These are phyloP conservation scores for Zaprionus ghesquierei DNA, from an alignment of 1,140 invertebrate species.

Conservation along the genomic window DNA sequence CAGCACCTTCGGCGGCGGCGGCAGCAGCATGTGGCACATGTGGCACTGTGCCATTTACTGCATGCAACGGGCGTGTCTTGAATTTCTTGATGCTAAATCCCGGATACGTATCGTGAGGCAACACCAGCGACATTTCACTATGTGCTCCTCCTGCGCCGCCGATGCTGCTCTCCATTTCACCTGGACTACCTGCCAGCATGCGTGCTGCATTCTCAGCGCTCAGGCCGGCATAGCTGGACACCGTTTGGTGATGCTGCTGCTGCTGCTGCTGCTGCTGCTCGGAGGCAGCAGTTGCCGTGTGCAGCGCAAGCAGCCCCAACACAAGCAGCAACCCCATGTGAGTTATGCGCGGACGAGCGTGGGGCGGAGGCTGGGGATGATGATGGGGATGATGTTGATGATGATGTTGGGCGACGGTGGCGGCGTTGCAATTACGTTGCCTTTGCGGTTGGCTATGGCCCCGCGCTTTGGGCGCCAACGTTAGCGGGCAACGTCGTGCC, in stretches of 20 bases:
- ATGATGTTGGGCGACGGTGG: too few relatives aligned
- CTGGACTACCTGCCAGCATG: conserved; percentile 73
- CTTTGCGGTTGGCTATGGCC: conserved; percentile 34
- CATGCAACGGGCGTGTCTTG: conserved; percentile 67
- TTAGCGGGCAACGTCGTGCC: conserved; percentile 69
- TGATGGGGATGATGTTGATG: neutral
- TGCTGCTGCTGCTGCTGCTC: conserved; percentile 9
- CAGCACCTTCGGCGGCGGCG: conserved; percentile 12
- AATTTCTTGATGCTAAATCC: conserved; percentile 93
- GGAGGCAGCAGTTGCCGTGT: neutral
- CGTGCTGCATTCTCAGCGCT: conserved; percentile 74
- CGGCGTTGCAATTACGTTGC: conserved; percentile 19
- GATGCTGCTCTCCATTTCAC: conserved; percentile 40
- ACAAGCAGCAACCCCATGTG: conserved; percentile 11
- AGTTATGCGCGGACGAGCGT: neutral
- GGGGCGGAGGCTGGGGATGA: too few relatives aligned
- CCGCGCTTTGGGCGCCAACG: conserved; percentile 43
- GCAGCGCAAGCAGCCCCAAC: neutral
- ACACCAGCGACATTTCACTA: conserved; percentile 83
- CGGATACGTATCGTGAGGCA: conserved; percentile 92
- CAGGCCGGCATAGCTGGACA: conserved; percentile 59
- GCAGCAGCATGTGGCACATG: neutral
- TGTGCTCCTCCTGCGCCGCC: conserved; percentile 10
- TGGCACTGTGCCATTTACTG: conserved; percentile 24
- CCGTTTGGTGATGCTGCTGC: neutral